These are phyloP conservation scores for Hybognathus amarus DNA, from an alignment of 2,797 vertebrate genomes.

Conservation along the genomic window DNA sequence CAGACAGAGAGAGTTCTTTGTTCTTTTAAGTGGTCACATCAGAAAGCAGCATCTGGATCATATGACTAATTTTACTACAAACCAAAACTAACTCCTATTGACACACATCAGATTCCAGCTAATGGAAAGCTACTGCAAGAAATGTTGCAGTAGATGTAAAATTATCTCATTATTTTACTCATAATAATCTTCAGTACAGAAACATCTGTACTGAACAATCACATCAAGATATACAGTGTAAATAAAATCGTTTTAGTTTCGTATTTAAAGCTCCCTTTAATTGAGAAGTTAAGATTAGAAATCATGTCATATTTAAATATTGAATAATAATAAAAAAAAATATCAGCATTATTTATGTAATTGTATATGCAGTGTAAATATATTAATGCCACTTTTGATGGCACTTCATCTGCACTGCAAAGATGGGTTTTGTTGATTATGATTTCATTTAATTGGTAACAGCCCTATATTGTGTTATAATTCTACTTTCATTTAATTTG, in stretches of 20 bases:
- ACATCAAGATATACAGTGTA: neutral
- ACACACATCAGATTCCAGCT: neutral
- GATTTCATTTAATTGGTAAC: too few species aligned
- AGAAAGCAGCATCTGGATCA: slow-evolving; percentile 35
- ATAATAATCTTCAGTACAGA: too few species aligned
- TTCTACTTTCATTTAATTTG: too few species aligned
- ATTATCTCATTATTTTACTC: too few species aligned
- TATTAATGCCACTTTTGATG: too few species aligned
- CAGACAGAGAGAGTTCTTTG: slow-evolving; percentile 21
- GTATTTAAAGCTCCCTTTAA: too few species aligned
- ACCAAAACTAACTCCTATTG: slow-evolving; percentile 5
- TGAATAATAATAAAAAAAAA: neutral
- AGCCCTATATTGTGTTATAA: too few species aligned
- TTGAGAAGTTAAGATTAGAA: neutral
- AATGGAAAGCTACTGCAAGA: neutral
- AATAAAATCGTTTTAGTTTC: neutral
- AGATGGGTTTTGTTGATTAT: too few species aligned
- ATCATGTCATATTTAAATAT: neutral
- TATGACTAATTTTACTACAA: slow-evolving; percentile 42
- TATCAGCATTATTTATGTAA: too few species aligned
- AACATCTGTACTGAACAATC: neutral
- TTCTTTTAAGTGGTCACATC: slow-evolving; percentile 34
- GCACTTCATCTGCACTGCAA: too few species aligned
- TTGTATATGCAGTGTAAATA: too few species aligned
- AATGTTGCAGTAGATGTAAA: neutral